Base-by-base conservation (phyloP, 1,140 invertebrate genomes). In the Oncopodura yosiiana region DNA sequence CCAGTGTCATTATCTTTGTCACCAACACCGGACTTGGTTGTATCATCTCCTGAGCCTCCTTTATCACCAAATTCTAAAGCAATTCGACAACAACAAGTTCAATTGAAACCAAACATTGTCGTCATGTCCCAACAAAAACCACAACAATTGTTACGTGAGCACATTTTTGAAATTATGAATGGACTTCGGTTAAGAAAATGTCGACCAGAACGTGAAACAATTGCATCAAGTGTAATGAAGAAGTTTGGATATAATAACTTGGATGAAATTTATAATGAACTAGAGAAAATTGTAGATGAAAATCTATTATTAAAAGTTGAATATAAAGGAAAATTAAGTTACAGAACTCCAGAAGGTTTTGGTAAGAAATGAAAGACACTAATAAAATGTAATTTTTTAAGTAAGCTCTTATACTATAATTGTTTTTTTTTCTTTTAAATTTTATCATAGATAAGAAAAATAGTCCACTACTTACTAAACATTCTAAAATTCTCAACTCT, bases 291-390 rank as follows among this genome's bases (percentile, higher is more conserved):
- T 60, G 80, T 88, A 3, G 82, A 85, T 63, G 77, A 77, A 37
- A 81, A 82, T 67, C 78, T 81, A 57, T 82, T 90, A 12, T 78
- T 86, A 49, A 85, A 85, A 75, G 86, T 89, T 4, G 84, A 87
- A 64, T 89, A 88, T 70, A 89, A 90, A 71, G 84, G 86, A 59
- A 84, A 79, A 70, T 83, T 81, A 41, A 86, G 83, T 69, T 89
- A 88, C 65, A 74, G 86, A 60, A 87, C 87, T 71, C 84, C 84
- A 8, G 78, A 68, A 9, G 74, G 71, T 63, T 74, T 68, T 64
- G 66, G 65, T 56, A 67, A 53, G 43, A 24, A 64, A 57, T 23
- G 6, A 24, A 42, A 8, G 19, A 2, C 66, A 61, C 38, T 57
- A 61, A 27, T 30, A 34, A 5, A 43, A 6, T 3, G 19, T 27